Conservation (phyloP, 2,113 vertebrate species). For the Struthio camelus region DNA sequence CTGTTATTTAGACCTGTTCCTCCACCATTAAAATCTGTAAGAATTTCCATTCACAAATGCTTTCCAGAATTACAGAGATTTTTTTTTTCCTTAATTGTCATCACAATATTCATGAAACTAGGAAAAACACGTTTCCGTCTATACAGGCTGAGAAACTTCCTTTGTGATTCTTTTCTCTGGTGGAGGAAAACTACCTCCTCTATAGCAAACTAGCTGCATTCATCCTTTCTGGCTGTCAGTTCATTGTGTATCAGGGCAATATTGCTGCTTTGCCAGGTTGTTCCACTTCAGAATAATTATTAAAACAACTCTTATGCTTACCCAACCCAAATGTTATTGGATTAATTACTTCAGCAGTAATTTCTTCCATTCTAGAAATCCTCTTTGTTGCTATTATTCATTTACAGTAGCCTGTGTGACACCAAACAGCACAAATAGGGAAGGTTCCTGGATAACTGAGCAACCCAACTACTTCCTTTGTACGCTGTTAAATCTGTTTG, state of each 20-base stretch:
- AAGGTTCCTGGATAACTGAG: neutral
- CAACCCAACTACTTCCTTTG: neutral
- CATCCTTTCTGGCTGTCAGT: neutral
- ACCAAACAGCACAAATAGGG: neutral
- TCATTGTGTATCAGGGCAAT: neutral
- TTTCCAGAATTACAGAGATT: neutral
- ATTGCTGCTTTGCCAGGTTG: neutral
- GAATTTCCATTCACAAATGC: neutral
- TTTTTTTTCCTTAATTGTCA: neutral
- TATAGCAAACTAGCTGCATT: neutral
- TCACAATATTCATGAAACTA: neutral
- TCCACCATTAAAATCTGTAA: neutral
- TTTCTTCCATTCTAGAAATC: neutral
- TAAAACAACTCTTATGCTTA: neutral
- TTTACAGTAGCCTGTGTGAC: neutral
- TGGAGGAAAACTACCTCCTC: neutral
- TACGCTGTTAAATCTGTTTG: neutral
- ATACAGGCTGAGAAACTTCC: neutral
- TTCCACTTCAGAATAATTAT: neutral
- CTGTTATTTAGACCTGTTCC: neutral
- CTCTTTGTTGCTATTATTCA: neutral
- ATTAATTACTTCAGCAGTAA: neutral
- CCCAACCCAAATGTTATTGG: neutral
- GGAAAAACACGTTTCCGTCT: neutral
- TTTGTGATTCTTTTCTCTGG: neutral